Conservation (phyloP, 2,888 invertebrate species). For the Theodoxus fluviatilis region DNA sequence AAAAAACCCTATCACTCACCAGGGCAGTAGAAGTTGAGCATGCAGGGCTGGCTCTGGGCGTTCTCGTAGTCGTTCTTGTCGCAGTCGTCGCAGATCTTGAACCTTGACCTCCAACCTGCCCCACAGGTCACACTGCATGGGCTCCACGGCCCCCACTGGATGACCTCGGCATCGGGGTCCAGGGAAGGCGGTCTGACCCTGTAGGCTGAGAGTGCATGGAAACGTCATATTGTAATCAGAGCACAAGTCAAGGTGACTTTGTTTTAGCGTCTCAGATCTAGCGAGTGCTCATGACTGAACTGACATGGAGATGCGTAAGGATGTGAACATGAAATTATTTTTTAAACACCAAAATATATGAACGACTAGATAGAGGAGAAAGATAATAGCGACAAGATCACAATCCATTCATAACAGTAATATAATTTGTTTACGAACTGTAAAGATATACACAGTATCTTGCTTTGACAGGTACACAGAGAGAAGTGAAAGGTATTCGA, state of each 20-base stretch:
- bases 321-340: too few species aligned
- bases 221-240: neutral
- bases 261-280: neutral
- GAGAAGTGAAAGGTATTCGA: too few species aligned
- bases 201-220: neutral
- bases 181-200: slow-evolving; percentile 13
- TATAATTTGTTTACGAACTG: too few species aligned
- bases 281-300: too few species aligned
- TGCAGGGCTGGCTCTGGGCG: slow-evolving; percentile 49
- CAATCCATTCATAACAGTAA: too few species aligned
- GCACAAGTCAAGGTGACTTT: neutral
- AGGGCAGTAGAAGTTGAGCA: slow-evolving; percentile 53
- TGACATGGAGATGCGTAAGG: too few species aligned
- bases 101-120: slow-evolving; percentile 50
- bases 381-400: too few species aligned
- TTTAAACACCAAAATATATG: too few species aligned
- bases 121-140: slow-evolving; percentile 55
- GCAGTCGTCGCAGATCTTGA: slow-evolving; percentile 47
- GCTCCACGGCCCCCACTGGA: slow-evolving; percentile 53
- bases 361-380: too few species aligned
- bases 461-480: too few species aligned
- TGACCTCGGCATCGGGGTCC: slow-evolving; percentile 24
- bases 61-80: slow-evolving; percentile 46
- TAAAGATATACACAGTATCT: too few species aligned
- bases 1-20: too few species aligned